Conservation (phyloP, 2,113 vertebrate genomes). For the Lycaon pictus region DNA sequence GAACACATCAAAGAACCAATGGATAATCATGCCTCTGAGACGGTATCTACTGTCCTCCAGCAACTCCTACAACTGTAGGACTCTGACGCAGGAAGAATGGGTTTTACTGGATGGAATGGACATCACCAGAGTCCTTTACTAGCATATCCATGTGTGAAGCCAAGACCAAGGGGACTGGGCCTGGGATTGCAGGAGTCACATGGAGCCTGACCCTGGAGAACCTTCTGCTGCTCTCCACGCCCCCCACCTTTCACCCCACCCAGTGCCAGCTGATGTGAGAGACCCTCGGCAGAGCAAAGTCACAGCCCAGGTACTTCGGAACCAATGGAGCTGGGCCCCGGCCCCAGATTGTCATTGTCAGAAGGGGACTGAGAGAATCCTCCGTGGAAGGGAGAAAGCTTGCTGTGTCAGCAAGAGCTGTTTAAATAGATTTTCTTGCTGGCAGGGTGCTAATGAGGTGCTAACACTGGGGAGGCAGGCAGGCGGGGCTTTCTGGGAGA, state of each 20-base stretch:
- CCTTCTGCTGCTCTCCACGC: not conserved
- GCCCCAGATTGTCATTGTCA: not conserved
- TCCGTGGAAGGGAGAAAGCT: not conserved
- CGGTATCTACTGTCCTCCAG: not conserved
- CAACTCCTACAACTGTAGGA: not conserved
- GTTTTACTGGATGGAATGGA: not conserved
- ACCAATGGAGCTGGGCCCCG: not conserved
- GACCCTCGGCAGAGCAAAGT: not conserved
- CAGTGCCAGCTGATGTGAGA: not conserved
- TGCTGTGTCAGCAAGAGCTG: constrained; percentile 60
- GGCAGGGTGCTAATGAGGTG: constrained; percentile 75
- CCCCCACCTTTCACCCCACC: not conserved
- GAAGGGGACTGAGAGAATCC: not conserved
- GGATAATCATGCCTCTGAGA: no score
- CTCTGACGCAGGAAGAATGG: no score
- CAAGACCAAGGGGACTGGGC: not conserved
- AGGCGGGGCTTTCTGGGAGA: not conserved
- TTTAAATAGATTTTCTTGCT: constrained; percentile 71
- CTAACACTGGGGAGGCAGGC: not conserved
- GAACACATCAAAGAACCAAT: not conserved
- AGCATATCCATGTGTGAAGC: not conserved
- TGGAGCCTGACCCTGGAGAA: not conserved
- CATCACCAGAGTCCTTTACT: not conserved
- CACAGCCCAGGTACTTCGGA: not conserved
- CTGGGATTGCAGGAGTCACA: not conserved